Evolutionary conservation across 2,797 vertebrate species (phyloP), one percentile per base, ranked within the genome.

Genomic region (Ispidina lecontei): DNA sequence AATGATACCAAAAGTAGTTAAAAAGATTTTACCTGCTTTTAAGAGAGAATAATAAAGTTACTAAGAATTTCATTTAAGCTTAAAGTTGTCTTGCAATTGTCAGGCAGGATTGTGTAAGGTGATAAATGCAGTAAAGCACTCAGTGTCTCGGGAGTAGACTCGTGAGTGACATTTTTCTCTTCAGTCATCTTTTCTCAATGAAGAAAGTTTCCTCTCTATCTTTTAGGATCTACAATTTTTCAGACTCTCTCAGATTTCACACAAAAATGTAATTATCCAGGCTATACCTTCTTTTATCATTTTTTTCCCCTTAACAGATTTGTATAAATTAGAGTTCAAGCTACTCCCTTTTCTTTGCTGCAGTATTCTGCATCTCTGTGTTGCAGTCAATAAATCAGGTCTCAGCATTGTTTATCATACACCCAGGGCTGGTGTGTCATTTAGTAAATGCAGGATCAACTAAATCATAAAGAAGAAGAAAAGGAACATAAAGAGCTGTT

Each of bases 21-120:
- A 95, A 97, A 95, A 84, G 68, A 96, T 84, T 97, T 96, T 95
- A 97, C 92, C 95, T 96, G 93, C 95, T 96, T 92, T 90, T 93
- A 93, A 93, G 79, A 70, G 43, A 94, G 46, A 94, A 94, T 96
- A 97, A 96, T 96, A 96, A 96, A 97, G 95, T 97, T 97, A 95
- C 95, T 83, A 94, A 84, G 94, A 91, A 87, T 96, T 96, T 95
- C 94, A 92, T 92, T 62, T 91, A 95, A 89, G 80, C 93, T 93
- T 95, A 93, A 96, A 95, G 72, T 67, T 91, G 60, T 67, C 96
- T 91, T 87, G 87, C 54, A 96, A 35, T 73, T 86, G 84, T 69
- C 87, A 84, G 91, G 75, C 23, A 29, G 9, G 60, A 89, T 44
- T 25, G 7, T 76, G 68, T 84, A 84, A 60, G 85, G 71, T 84